Evolutionary conservation across 2,888 invertebrate genomes (phyloP).

Genomic region (Gortyna flavago): DNA sequence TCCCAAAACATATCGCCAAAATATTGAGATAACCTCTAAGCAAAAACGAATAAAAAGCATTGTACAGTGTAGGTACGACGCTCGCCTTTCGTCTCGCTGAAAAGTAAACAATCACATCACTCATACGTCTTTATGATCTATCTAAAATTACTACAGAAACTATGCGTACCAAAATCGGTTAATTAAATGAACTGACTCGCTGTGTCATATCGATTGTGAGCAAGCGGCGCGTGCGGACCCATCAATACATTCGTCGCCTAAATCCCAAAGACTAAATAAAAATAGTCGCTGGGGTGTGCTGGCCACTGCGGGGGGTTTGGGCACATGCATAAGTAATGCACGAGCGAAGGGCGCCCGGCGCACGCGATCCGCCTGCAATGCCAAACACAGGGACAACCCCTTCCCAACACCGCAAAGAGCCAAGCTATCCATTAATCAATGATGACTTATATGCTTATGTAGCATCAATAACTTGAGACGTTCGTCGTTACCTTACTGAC

Average conservation of each 20-base stretch:
- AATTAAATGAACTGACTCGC: slow-evolving; percentile 40
- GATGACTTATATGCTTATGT: slow-evolving; percentile 73
- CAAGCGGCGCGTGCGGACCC: slow-evolving; percentile 78
- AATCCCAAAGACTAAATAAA: slow-evolving; percentile 85
- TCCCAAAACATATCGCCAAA: slow-evolving; percentile 1
- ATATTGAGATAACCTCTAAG: neutral
- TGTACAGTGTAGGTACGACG: slow-evolving; percentile 13
- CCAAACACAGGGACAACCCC: slow-evolving; percentile 79
- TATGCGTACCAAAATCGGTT: slow-evolving; percentile 27
- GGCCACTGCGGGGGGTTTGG: slow-evolving; percentile 69
- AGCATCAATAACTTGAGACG: slow-evolving; percentile 54
- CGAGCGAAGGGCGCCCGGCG: slow-evolving; percentile 83
- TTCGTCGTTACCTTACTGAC: neutral
- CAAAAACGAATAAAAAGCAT: slow-evolving; percentile 11
- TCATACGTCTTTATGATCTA: slow-evolving; percentile 6
- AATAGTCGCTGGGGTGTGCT: slow-evolving; percentile 77
- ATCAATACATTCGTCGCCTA: slow-evolving; percentile 81
- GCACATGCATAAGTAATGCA: slow-evolving; percentile 89
- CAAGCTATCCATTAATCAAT: slow-evolving; percentile 83
- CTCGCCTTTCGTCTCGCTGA: slow-evolving; percentile 1
- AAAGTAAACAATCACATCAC: slow-evolving; percentile 45
- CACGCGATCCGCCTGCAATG: slow-evolving; percentile 84
- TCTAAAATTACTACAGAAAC: slow-evolving; percentile 41
- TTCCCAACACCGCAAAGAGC: slow-evolving; percentile 74
- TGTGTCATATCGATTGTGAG: slow-evolving; percentile 74